Evolutionary conservation across 2,888 invertebrate species (phyloP).

Genomic region (Danaus chrysippus): DNA sequence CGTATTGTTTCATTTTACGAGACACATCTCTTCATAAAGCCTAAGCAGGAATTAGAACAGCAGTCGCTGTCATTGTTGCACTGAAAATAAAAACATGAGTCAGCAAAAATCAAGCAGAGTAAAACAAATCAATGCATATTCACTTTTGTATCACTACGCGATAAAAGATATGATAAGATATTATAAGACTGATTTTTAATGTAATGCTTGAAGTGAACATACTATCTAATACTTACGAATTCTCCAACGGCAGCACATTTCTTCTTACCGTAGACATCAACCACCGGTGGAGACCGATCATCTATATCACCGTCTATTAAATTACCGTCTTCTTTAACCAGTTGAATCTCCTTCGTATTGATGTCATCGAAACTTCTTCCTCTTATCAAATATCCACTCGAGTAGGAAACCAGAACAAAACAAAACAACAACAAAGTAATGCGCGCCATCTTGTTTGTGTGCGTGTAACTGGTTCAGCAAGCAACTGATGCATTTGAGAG

Average conservation of each 20-base stretch:
- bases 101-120: background rate
- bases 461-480: slow-evolving; percentile 21
- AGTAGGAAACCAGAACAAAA: slow-evolving; percentile 36
- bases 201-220: no score
- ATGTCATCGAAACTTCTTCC: slow-evolving; percentile 28
- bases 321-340: slow-evolving; percentile 26
- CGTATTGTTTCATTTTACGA: slow-evolving; percentile 18
- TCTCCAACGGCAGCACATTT: slow-evolving; percentile 54
- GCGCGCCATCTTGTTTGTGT: slow-evolving; percentile 39
- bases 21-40: slow-evolving; percentile 37
- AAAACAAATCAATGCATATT: background rate
- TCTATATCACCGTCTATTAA: slow-evolving; percentile 12
- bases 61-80: slow-evolving; percentile 36
- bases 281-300: slow-evolving; percentile 2
- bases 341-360: slow-evolving; percentile 31
- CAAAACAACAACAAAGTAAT: slow-evolving; percentile 33
- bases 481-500: slow-evolving; percentile 17
- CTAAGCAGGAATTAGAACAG: slow-evolving; percentile 36
- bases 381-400: slow-evolving; percentile 43
- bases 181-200: no score
- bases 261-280: slow-evolving; percentile 15
- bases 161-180: no score
- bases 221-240: slow-evolving; percentile 50
- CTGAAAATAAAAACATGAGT: slow-evolving; percentile 23
- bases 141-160: no score